A percentile compares a stretch with the other conserved stretches of the same genome.
phyloP scores from a whole-genome alignment of 92 coral and sea anemone species.

The Epizoanthus ramosus region DNA sequence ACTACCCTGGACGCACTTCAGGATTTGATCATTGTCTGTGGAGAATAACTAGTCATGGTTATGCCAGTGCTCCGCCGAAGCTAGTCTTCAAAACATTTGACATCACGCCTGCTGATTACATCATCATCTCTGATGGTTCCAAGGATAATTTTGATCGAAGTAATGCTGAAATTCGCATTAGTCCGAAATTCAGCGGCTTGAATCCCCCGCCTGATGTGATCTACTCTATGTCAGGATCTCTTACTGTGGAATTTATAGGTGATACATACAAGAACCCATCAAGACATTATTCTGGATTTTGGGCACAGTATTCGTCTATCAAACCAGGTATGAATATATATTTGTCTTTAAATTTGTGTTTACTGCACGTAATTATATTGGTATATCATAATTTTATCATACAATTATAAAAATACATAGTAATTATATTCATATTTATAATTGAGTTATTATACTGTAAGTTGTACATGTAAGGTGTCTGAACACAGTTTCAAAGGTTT shows the following conservation, averaged over 20 bases:
- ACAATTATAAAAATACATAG: too few species aligned
- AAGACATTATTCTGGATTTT: slow-evolving; percentile 22
- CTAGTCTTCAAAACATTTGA: slow-evolving; percentile 18
- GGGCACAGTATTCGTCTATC: slow-evolving; percentile 3
- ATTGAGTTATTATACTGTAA: too few species aligned
- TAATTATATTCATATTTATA: too few species aligned
- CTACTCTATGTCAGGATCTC: slow-evolving; percentile 9
- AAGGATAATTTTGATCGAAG: not conserved
- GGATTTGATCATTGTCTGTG: not conserved
- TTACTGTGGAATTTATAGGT: not conserved
- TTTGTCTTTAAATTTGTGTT: too few species aligned
- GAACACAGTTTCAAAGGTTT: too few species aligned
- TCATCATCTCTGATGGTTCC: slow-evolving; percentile 22
- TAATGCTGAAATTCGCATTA: slow-evolving; percentile 14
- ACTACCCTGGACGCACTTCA: not conserved
- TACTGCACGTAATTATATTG: too few species aligned
- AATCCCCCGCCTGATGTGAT: slow-evolving; percentile 27
- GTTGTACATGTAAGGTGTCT: too few species aligned
- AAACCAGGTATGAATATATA: slow-evolving; percentile 19
- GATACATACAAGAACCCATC: not conserved
- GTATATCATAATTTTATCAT: too few species aligned
- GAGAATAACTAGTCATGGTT: not conserved
- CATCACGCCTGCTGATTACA: slow-evolving; percentile 9
- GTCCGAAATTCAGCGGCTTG: slow-evolving; percentile 1
- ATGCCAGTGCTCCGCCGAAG: not conserved